Conservation (phyloP, 2,113 vertebrate genomes). For the Passer montanus region DNA sequence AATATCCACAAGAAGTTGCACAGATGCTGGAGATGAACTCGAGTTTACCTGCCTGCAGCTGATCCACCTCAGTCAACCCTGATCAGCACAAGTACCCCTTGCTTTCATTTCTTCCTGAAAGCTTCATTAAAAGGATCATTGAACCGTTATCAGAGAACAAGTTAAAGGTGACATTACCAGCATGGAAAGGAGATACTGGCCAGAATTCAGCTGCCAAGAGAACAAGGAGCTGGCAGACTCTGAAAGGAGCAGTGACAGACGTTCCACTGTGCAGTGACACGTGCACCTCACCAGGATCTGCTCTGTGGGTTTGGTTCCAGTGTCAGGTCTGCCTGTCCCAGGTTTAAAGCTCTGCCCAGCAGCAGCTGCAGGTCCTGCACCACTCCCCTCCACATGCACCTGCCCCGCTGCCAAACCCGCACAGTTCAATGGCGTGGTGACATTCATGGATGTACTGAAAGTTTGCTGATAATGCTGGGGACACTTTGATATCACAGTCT, state of each 20-base stretch:
- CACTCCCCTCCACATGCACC: neutral
- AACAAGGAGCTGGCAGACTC: neutral
- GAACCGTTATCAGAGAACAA: neutral
- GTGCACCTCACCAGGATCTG: neutral
- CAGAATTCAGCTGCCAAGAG: slow-evolving; percentile 6
- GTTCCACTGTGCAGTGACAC: neutral
- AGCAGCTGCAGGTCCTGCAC: neutral
- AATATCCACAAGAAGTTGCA: neutral
- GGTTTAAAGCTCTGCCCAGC: neutral
- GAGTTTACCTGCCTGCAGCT: neutral
- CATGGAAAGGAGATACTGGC: slow-evolving; percentile 30
- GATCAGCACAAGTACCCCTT: neutral
- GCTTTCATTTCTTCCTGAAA: neutral
- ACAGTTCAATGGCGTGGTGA: neutral
- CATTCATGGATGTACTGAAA: slow-evolving; percentile 32
- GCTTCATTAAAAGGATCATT: neutral
- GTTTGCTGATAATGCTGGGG: slow-evolving; percentile 40
- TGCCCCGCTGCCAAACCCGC: neutral
- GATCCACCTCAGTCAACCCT: neutral
- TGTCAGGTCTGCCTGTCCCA: neutral
- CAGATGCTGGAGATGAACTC: neutral
- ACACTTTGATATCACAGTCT: neutral
- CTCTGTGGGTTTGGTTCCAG: neutral
- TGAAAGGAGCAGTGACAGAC: neutral
- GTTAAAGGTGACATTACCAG: neutral